phyloP scores from a whole-genome alignment of 2,888 invertebrate species.

The Margaritifera margaritifera region DNA sequence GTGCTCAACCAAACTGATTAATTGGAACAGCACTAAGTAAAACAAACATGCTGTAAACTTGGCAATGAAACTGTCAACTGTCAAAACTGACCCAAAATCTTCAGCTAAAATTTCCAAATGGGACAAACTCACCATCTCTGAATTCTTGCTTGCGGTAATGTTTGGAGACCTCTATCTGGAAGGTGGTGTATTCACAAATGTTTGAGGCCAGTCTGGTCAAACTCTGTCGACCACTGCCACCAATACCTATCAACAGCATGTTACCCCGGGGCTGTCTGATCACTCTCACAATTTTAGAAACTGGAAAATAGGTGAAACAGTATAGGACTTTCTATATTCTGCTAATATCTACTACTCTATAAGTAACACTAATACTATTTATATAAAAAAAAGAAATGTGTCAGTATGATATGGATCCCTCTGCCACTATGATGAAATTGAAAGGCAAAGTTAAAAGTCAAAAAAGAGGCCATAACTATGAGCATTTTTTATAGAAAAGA shows the following conservation, averaged over 20 bases:
- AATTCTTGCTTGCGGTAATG: constrained; percentile 84
- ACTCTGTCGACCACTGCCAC: constrained; percentile 89
- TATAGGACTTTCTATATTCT: background rate
- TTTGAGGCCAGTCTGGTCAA: constrained; percentile 84
- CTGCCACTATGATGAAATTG: background rate
- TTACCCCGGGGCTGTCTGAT: constrained; percentile 88
- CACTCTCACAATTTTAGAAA: constrained; percentile 86
- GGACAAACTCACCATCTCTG: constrained; percentile 68
- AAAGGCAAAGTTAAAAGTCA: background rate
- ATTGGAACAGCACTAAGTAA: too few species aligned
- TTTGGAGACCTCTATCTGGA: constrained; percentile 86
- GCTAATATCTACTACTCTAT: background rate
- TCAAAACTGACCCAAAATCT: too few species aligned
- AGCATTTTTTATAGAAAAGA: background rate
- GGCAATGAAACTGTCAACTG: too few species aligned
- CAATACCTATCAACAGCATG: constrained; percentile 87
- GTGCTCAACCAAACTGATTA: too few species aligned
- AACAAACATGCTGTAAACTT: too few species aligned
- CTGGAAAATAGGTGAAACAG: constrained; percentile 55
- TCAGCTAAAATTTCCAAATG: too few species aligned
- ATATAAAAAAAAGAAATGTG: background rate
- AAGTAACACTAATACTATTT: background rate
- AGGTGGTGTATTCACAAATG: constrained; percentile 85
- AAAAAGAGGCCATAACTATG: too few species aligned
- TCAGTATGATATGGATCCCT: background rate